Evolutionary conservation across 2,888 invertebrate species (phyloP), one percentile per base, ranked within the genome.

Genomic region (Ichneumon xanthorius): DNA sequence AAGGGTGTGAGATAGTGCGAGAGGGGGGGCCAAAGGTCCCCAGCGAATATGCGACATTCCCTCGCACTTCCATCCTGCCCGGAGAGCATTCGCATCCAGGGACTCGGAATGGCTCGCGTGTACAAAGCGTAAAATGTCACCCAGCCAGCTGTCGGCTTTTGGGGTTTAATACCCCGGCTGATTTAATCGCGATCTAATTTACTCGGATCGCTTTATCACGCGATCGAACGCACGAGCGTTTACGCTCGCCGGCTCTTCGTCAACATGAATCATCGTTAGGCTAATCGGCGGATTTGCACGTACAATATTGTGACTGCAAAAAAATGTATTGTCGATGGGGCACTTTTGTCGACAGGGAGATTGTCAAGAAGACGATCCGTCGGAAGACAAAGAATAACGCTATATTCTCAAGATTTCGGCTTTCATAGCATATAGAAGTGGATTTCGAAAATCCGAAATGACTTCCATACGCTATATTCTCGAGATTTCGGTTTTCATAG

Each of bases 41-140:
- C n/a, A 22, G 26, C 40, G 75, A 82, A 78, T 67, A 30, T 53
- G 33, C 48, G 84, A 53, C 30, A 50, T 45, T 55, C 50, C 11
- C 19, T 45, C n/a, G 40, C 53, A 73, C 65, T 14, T 79, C 55
- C 40, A 33, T 16, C 58, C 19, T 14, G 16, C 55, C 22, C 22
- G 45, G 45, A 48, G 19, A 26, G 53, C 67, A 72, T 76, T 83
- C 68, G 61, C 53, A 65, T 40, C 33, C 26, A n/a, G 65, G 63
- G 45, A 77, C 73, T 63, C 37, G 80, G 72, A 71, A 55, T 71
- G 30, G 55, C 63, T 68, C 45, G 26, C 68, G 71, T 82, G 81
- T 80, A 73, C 80, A 68, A 73, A 87, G 80, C 89, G 85, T 89
- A 87, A 89, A 89, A 88, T 84, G 87, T 89, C 85, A 88, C 86